Evolutionary conservation across 2,113 vertebrate species (phyloP).

Genomic region (Carassius carassius): DNA sequence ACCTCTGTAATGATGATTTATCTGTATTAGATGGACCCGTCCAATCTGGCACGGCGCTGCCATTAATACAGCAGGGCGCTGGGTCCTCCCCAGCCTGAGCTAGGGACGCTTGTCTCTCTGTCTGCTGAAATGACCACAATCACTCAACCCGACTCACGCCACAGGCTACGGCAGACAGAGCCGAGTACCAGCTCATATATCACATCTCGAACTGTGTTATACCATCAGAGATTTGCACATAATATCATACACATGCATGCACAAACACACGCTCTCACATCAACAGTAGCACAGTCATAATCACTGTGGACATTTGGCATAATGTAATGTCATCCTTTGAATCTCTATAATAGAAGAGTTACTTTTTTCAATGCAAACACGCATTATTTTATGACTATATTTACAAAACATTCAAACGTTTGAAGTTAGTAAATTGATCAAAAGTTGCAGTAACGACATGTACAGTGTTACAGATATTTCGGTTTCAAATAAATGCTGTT

Average conservation of each 20-base stretch:
- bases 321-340: background rate
- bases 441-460: background rate
- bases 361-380: background rate
- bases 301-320: background rate
- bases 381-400: background rate
- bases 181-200: constrained; percentile 29
- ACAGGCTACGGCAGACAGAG: constrained; percentile 67
- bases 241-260: constrained; percentile 3
- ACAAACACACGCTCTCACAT: background rate
- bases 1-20: constrained; percentile 80
- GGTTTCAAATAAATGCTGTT: no score
- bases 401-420: background rate
- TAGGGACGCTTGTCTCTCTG: constrained; percentile 72
- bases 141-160: constrained; percentile 69
- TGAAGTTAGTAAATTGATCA: background rate
- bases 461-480: background rate
- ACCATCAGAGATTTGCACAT: constrained; percentile 44
- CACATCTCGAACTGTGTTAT: constrained; percentile 33
- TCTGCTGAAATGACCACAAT: constrained; percentile 79
- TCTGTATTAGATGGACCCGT: constrained; percentile 81
- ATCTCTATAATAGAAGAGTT: background rate
- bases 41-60: constrained; percentile 73
- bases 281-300: constrained; percentile 46
- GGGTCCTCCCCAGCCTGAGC: constrained; percentile 64
- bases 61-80: constrained; percentile 76